Evolutionary conservation across 1,140 invertebrate genomes (phyloP).

Genomic region (Nasonia giraulti): DNA sequence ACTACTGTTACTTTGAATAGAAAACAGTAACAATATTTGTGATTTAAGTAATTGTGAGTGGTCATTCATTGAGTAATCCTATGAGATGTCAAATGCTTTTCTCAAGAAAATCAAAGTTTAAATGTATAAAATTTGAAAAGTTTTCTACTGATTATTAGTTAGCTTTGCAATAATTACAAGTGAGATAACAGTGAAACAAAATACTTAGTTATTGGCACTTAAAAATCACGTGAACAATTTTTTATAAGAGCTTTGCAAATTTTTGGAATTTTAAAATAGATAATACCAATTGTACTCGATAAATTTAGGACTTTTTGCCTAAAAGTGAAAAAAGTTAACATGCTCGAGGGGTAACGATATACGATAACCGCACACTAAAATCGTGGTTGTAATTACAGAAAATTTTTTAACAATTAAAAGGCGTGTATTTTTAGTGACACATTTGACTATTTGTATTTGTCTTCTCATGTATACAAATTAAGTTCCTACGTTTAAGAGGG

Average conservation of each 20-base stretch:
- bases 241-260: slow-evolving; percentile 22
- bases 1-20: slow-evolving; percentile 5
- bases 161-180: not conserved
- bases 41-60: slow-evolving; percentile 57
- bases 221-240: not conserved
- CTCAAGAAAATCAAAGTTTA: slow-evolving; percentile 12
- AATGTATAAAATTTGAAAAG: not conserved
- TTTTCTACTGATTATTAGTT: not conserved
- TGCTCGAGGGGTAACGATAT: not conserved
- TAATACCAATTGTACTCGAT: slow-evolving; percentile 13
- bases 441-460: slow-evolving; percentile 29
- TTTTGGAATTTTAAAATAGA: slow-evolving; percentile 23
- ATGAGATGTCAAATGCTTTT: slow-evolving; percentile 4
- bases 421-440: slow-evolving; percentile 14
- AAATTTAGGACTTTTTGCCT: not conserved
- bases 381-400: not conserved
- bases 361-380: slow-evolving; percentile 22
- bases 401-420: slow-evolving; percentile 24
- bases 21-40: slow-evolving; percentile 57
- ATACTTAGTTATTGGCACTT: slow-evolving; percentile 4
- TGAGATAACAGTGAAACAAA: not conserved
- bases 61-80: slow-evolving; percentile 28
- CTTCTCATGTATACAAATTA: slow-evolving; percentile 33
- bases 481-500: slow-evolving; percentile 25
- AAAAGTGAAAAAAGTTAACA: not conserved